Conservation (phyloP, 2,888 invertebrate species). For the Candidula unifasciata region DNA sequence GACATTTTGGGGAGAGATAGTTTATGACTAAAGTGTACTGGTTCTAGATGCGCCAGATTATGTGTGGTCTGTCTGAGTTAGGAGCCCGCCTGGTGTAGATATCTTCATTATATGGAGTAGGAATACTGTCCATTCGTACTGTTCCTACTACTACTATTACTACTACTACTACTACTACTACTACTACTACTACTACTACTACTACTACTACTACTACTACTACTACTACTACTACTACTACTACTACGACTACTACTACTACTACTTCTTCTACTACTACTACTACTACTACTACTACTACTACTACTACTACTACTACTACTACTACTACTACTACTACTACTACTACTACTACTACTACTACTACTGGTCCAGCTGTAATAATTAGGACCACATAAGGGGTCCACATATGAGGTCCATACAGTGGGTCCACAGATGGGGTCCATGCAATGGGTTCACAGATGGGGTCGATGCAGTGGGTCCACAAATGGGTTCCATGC, state of each 20-base stretch:
- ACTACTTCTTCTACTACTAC: constrained; percentile 10
- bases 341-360: constrained; percentile 31
- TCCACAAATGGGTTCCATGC: too few relatives aligned
- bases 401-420: too few relatives aligned
- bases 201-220: constrained; percentile 16
- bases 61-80: background rate
- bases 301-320: background rate
- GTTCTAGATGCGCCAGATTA: too few relatives aligned
- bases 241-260: constrained; percentile 16
- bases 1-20: too few relatives aligned
- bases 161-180: constrained; percentile 14
- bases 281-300: background rate
- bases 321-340: background rate
- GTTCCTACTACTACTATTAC: background rate
- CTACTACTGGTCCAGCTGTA: constrained; percentile 9
- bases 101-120: too few relatives aligned
- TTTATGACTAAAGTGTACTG: too few relatives aligned
- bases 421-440: too few relatives aligned
- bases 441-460: too few relatives aligned
- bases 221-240: constrained; percentile 21
- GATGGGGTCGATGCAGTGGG: too few relatives aligned
- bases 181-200: background rate
- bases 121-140: background rate
- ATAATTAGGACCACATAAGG: too few relatives aligned
- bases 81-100: background rate